Conservation (phyloP, 2,113 vertebrate genomes). For the Pelodiscus sinensis region DNA sequence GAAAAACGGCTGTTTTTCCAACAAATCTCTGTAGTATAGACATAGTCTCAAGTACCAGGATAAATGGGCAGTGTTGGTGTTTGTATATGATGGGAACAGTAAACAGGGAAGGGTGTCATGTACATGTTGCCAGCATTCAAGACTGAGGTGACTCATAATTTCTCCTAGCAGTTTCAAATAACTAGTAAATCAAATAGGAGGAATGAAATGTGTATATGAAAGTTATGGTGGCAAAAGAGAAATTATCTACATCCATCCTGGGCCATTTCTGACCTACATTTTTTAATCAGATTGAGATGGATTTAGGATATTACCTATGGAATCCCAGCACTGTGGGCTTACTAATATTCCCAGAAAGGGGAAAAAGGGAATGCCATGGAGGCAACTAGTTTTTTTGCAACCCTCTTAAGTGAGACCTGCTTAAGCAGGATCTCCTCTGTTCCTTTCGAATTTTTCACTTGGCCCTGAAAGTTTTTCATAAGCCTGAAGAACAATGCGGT, state of each 20-base stretch:
- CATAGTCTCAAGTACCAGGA: background rate
- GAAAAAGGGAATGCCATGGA: background rate
- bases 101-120: background rate
- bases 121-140: background rate
- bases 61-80: background rate
- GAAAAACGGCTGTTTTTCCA: too few relatives aligned
- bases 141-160: background rate
- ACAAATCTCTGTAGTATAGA: too few relatives aligned
- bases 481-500: background rate
- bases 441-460: conserved; percentile 17
- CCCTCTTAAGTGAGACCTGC: background rate
- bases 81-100: background rate
- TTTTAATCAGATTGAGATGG: background rate
- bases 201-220: background rate
- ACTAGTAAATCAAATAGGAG: background rate
- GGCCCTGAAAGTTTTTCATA: background rate
- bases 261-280: background rate
- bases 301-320: background rate
- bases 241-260: background rate
- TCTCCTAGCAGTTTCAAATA: background rate
- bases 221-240: background rate
- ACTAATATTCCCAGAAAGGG: background rate
- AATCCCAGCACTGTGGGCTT: background rate
- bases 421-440: background rate
- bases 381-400: background rate